These are phyloP conservation scores for Aplysina aerophoba DNA, from an alignment of 37 sponge, comb jelly and placozoan species.

Conservation along the genomic window DNA sequence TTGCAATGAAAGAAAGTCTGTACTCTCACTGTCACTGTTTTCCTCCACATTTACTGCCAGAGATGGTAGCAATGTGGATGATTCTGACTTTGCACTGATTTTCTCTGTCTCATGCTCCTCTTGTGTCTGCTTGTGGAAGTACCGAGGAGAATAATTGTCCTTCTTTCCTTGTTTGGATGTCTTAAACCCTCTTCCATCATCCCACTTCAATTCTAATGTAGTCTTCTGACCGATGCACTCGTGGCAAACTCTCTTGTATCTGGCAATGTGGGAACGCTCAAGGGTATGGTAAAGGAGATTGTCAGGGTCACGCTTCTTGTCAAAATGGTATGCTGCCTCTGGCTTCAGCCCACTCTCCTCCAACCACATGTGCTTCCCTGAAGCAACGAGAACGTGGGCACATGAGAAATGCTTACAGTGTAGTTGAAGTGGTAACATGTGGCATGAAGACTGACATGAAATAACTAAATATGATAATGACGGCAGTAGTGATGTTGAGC, in stretches of 20 bases:
- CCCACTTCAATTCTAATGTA: background rate
- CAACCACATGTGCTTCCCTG: constrained; percentile 54
- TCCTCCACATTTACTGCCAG: background rate
- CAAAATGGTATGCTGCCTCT: constrained; percentile 62
- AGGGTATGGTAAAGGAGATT: constrained; percentile 69
- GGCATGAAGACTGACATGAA: too few relatives aligned
- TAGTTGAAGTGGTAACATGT: background rate
- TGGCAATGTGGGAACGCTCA: constrained; percentile 74
- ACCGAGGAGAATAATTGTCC: background rate
- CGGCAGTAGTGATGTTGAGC: too few relatives aligned
- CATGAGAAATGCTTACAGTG: background rate
- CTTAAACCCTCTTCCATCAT: constrained; percentile 13
- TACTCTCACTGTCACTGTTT: background rate
- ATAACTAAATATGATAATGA: too few relatives aligned
- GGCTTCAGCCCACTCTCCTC: constrained; percentile 61
- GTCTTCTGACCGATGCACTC: background rate
- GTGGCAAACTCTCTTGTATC: constrained; percentile 38
- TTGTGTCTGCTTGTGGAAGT: background rate
- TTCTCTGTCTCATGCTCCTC: too few relatives aligned
- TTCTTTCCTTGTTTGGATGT: background rate
- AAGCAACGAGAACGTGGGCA: background rate
- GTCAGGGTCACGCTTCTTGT: constrained; percentile 51
- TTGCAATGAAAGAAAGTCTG: too few relatives aligned
- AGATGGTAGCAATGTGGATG: background rate
- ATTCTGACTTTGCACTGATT: too few relatives aligned